A percentile compares a stretch with the other conserved stretches of the same genome.
phyloP scores from a whole-genome alignment of 1,140 invertebrate genomes.

The Apis florea region DNA sequence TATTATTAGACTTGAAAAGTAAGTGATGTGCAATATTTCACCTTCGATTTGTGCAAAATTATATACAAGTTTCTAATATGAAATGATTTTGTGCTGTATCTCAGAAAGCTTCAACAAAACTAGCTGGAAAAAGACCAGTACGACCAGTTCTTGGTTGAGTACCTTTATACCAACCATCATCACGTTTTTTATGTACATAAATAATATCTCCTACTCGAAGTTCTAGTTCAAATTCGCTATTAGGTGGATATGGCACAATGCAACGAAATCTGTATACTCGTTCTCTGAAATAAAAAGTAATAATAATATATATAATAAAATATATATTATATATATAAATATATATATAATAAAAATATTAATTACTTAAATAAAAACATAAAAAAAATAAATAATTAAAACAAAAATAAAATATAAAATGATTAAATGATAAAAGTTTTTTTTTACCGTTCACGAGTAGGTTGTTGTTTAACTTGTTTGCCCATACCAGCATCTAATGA shows the following conservation, averaged over 20 bases:
- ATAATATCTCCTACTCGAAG: slow-evolving; percentile 94
- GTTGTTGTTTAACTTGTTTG: slow-evolving; percentile 79
- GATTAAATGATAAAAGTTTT: background rate
- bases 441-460: slow-evolving; percentile 82
- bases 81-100: slow-evolving; percentile 72
- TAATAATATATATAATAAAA: no score
- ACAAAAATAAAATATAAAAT: background rate
- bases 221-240: slow-evolving; percentile 95
- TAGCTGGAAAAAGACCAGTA: slow-evolving; percentile 95
- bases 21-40: background rate
- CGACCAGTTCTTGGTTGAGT: slow-evolving; percentile 93
- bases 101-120: slow-evolving; percentile 92
- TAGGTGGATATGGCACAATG: slow-evolving; percentile 96
- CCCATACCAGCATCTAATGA: slow-evolving; percentile 86
- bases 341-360: no score
- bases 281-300: slow-evolving; percentile 68
- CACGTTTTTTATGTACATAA: slow-evolving; percentile 94
- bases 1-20: slow-evolving; percentile 18
- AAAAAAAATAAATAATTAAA: slow-evolving; percentile 9
- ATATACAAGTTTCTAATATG: slow-evolving; percentile 79
- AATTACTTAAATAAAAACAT: background rate
- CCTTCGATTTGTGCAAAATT: slow-evolving; percentile 41
- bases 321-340: no score
- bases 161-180: slow-evolving; percentile 98
- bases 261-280: slow-evolving; percentile 88